Conservation (phyloP, 2,888 invertebrate species). For the Ennomos quercinarius region DNA sequence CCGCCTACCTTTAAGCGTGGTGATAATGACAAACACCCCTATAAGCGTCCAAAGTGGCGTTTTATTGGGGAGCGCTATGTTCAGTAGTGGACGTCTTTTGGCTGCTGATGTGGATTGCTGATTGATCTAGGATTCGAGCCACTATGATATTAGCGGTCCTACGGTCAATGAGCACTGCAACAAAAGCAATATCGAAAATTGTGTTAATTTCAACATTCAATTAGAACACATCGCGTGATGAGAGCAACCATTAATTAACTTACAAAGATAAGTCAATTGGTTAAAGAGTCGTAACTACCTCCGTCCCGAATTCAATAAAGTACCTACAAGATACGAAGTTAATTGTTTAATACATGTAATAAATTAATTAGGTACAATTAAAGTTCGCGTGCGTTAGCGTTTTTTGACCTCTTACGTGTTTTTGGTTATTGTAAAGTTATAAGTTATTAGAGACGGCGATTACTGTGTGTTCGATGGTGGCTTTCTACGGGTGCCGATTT, state of each 20-base stretch:
- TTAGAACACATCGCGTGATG: constrained; percentile 76
- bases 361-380: constrained; percentile 84
- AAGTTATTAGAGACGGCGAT: constrained; percentile 69
- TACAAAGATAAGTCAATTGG: constrained; percentile 82
- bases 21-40: too few relatives aligned
- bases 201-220: constrained; percentile 64
- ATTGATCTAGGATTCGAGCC: too few relatives aligned
- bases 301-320: constrained; percentile 77
- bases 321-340: constrained; percentile 71
- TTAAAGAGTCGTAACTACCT: constrained; percentile 59
- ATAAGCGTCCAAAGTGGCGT: too few relatives aligned
- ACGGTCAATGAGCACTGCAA: constrained; percentile 15
- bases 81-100: too few relatives aligned
- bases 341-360: constrained; percentile 85
- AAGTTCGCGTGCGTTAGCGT: constrained; percentile 70
- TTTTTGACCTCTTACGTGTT: constrained; percentile 40
- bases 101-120: too few relatives aligned
- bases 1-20: too few relatives aligned
- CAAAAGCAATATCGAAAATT: constrained; percentile 59
- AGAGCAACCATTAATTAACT: constrained; percentile 75
- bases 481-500: constrained; percentile 45
- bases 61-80: too few relatives aligned
- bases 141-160: not conserved
- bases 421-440: constrained; percentile 57
- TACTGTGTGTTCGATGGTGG: constrained; percentile 46